Conservation (phyloP, 2,888 invertebrate genomes). For the Sthenelais limicola region DNA sequence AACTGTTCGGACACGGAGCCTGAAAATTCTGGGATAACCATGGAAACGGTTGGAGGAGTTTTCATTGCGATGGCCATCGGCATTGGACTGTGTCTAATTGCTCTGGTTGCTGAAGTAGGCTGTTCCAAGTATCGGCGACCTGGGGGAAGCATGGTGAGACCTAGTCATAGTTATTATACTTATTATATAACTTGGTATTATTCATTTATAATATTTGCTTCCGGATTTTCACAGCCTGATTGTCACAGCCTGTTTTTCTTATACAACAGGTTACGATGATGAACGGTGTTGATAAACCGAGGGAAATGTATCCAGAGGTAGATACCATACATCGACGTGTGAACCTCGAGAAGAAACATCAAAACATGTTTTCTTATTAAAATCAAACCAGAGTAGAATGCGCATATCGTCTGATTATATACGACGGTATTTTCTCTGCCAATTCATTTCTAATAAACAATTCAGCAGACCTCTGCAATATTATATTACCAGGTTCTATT, state of each 20-base stretch:
- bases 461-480: too few species aligned
- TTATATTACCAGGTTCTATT: too few species aligned
- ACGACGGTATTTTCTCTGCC: too few species aligned
- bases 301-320: conserved; percentile 2
- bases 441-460: too few species aligned
- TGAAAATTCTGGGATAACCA: conserved; percentile 42
- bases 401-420: too few species aligned
- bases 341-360: not conserved
- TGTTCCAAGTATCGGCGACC: conserved; percentile 27
- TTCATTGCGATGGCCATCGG: conserved; percentile 54
- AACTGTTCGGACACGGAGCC: conserved; percentile 50
- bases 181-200: not conserved
- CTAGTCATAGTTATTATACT: too few species aligned
- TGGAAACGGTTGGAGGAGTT: conserved; percentile 55
- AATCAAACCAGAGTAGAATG: too few species aligned
- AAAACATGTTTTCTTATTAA: too few species aligned
- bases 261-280: conserved; percentile 3
- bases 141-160: not conserved
- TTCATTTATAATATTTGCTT: not conserved
- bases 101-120: conserved; percentile 31
- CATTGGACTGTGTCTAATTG: conserved; percentile 51
- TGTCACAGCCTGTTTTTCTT: not conserved
- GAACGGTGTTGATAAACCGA: not conserved
- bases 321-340: not conserved
- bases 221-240: not conserved